A percentile compares a stretch with the other conserved stretches of the same genome.
These are phyloP conservation scores for Eilema depressum DNA, from an alignment of 2,888 invertebrate genomes.

Conservation along the genomic window DNA sequence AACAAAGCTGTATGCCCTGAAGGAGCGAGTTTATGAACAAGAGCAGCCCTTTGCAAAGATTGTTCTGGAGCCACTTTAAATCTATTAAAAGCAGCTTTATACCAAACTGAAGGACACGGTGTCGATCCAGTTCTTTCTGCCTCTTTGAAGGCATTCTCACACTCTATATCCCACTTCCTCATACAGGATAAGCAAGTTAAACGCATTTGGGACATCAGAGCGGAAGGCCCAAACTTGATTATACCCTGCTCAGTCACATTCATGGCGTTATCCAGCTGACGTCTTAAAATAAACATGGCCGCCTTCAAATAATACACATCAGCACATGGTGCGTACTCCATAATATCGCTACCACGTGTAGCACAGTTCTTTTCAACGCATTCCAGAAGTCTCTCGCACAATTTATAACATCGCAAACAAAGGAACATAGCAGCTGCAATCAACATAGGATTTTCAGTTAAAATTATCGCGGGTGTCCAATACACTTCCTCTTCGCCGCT, in stretches of 20 bases:
- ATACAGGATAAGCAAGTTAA: conserved; percentile 64
- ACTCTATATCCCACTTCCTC: conserved; percentile 71
- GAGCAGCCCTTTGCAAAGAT: conserved; percentile 77
- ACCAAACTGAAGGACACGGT: conserved; percentile 63
- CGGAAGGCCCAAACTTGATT: conserved; percentile 68
- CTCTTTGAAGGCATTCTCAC: conserved; percentile 65
- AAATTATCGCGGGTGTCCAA: conserved; percentile 70
- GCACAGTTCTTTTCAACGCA: conserved; percentile 71
- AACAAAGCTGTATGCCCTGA: conserved; percentile 72
- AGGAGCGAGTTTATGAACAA: conserved; percentile 73
- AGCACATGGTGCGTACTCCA: conserved; percentile 42
- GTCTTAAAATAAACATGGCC: conserved; percentile 66
- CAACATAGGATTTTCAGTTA: conserved; percentile 67
- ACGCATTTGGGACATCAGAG: conserved; percentile 73
- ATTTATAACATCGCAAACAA: conserved; percentile 75
- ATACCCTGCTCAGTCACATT: conserved; percentile 61
- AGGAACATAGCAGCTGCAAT: conserved; percentile 80
- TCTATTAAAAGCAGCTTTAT: conserved; percentile 67
- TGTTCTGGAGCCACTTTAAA: conserved; percentile 58
- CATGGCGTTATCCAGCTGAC: conserved; percentile 63
- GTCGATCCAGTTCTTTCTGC: conserved; percentile 70
- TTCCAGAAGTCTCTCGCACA: conserved; percentile 66
- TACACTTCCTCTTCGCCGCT: conserved; percentile 78
- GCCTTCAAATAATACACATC: conserved; percentile 73
- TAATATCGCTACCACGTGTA: conserved; percentile 59